Evolutionary conservation across 2,797 vertebrate genomes (phyloP), one percentile per base, ranked within the genome.

Genomic region (Martes flavigula): DNA sequence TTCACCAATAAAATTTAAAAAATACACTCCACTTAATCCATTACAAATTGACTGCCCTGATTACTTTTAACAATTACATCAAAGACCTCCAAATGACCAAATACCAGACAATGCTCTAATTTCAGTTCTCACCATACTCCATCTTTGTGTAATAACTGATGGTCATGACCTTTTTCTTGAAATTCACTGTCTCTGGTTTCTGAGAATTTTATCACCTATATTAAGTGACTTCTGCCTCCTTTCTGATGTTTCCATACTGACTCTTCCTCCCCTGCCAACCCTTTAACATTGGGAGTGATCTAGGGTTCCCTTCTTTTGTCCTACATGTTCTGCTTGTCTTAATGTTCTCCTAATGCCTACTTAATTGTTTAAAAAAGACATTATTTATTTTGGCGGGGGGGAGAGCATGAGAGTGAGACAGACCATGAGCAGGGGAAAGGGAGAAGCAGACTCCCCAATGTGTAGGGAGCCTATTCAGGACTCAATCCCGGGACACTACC

Each of bases 61-160:
- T 86, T n/a, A 92, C 62, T 85, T 35, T 84, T 83, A 89, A 82
- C 51, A 43, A 85, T 3, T 38, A 1, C 46, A 75, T 75, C 54
- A 77, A 87, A 82, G 66, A 68, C 43, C n/a, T 93, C 77, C 54
- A 82, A 75, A 93, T 68, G 27, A 93, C 38, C 86, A 90, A 87
- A 66, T 88, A 84, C 56, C 43, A 90, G n/a, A 73, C 13, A 87
- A 56, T 38, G 21, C 5, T 85, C 85, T 88, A 78, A 79, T 85
- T 90, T 38, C 70, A 78, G 43, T 54, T 90, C 48, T 77, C 51
- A 38, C 2, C 72, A 25, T 68, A 77, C 8, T n/a, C 40, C 75
- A 70, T 23, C 48, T 90, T 82, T 96, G 48, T 20, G 56, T 73
- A 87, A 60, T 68, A 72, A 85, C 3, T 96, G 73, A 75, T 48